Evolutionary conservation across 2,888 invertebrate genomes (phyloP).

Genomic region (Dryocosmus kuriphilus): DNA sequence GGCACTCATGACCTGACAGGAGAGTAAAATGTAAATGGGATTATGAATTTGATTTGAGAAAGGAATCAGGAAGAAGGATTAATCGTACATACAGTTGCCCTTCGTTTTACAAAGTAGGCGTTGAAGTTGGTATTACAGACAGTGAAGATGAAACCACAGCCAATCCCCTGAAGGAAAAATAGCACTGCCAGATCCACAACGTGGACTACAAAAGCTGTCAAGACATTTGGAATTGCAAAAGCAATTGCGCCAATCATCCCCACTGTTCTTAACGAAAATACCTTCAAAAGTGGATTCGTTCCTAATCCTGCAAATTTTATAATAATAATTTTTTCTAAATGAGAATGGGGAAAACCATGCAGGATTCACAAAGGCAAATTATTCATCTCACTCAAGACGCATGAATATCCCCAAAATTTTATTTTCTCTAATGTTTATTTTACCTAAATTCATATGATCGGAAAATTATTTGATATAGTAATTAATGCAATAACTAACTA

Average conservation of each 20-base stretch:
- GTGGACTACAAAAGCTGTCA: slow-evolving; percentile 82
- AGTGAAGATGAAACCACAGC: slow-evolving; percentile 86
- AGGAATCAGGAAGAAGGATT: neutral
- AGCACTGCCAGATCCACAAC: slow-evolving; percentile 83
- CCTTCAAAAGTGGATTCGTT: slow-evolving; percentile 84
- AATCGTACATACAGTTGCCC: slow-evolving; percentile 78
- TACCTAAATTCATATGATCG: too few relatives aligned
- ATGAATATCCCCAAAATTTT: too few relatives aligned
- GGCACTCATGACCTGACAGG: slow-evolving; percentile 83
- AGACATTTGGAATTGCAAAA: slow-evolving; percentile 82
- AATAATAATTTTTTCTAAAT: neutral
- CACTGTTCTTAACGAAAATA: slow-evolving; percentile 83
- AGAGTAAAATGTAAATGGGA: slow-evolving; percentile 34
- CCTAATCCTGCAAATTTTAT: slow-evolving; percentile 81
- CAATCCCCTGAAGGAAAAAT: slow-evolving; percentile 82
- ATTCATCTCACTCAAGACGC: too few relatives aligned
- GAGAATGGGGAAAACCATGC: too few relatives aligned
- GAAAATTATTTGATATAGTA: too few relatives aligned
- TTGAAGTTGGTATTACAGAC: slow-evolving; percentile 87
- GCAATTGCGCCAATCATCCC: slow-evolving; percentile 83
- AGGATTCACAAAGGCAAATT: too few relatives aligned
- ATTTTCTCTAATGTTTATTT: too few relatives aligned
- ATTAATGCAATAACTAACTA: too few relatives aligned
- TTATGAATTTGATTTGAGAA: slow-evolving; percentile 29
- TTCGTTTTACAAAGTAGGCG: slow-evolving; percentile 84